A percentile compares a stretch with the other conserved stretches of the same genome.
Evolutionary conservation across 2,888 invertebrate species (phyloP).

Genomic region (Phrixothrix hirtus): DNA sequence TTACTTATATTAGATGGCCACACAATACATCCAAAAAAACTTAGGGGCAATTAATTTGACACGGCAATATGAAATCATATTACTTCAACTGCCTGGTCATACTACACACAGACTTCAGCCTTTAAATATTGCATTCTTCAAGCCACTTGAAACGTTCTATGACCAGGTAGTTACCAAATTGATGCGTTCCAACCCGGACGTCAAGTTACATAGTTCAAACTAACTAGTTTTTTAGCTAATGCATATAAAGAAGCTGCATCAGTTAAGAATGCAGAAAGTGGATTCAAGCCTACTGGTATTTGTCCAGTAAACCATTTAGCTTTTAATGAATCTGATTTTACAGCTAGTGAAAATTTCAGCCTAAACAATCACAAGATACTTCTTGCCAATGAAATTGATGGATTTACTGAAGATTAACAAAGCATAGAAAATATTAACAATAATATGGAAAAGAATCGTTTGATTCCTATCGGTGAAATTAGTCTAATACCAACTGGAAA

Average conservation of each 20-base stretch:
- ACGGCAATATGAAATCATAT: background rate
- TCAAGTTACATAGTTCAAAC: background rate
- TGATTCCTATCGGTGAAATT: no score
- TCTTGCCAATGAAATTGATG: no score
- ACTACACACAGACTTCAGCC: conserved; percentile 5
- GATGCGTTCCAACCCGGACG: background rate
- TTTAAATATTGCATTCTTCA: background rate
- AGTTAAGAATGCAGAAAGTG: conserved; percentile 20
- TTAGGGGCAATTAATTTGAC: conserved; percentile 2
- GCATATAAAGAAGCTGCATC: conserved; percentile 39
- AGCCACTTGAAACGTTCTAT: background rate
- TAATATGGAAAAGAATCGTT: no score
- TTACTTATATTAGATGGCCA: no score
- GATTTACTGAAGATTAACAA: no score
- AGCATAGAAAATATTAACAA: no score
- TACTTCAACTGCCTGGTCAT: conserved; percentile 2
- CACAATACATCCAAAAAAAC: conserved; percentile 1
- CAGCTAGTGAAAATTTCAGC: conserved; percentile 6
- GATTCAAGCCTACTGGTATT: conserved; percentile 32
- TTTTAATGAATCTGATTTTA: conserved; percentile 27
- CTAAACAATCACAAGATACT: no score
- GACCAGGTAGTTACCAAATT: background rate
- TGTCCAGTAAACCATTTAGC: conserved; percentile 37
- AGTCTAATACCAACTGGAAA: no score
- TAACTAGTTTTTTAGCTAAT: background rate